phyloP scores from a whole-genome alignment of 1,140 invertebrate genomes.

The Belonocnema kinseyi region DNA sequence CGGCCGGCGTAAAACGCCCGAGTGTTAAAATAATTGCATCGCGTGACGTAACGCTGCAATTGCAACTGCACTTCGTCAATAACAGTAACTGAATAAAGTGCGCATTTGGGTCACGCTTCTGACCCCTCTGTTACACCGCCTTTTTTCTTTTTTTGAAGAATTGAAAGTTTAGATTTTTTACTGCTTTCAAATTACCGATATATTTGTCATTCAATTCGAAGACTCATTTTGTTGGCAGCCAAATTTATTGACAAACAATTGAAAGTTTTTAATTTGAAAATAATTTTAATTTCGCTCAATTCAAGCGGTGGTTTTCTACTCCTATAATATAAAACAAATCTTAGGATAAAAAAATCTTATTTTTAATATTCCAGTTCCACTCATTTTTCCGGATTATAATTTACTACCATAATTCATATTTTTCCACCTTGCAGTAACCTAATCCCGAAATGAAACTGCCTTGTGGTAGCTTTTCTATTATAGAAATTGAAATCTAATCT shows the following conservation, averaged over 20 bases:
- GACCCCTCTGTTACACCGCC: slow-evolving; percentile 31
- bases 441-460: slow-evolving; percentile 1
- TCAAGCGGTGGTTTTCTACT: no score
- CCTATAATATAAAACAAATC: no score
- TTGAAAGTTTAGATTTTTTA: background rate
- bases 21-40: slow-evolving; percentile 59
- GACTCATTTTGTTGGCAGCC: no score
- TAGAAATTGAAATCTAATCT: slow-evolving; percentile 30
- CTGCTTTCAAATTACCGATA: background rate
- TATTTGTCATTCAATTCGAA: no score
- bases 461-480: slow-evolving; percentile 7
- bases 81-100: slow-evolving; percentile 66
- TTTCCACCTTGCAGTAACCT: background rate
- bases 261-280: no score
- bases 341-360: no score
- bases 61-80: slow-evolving; percentile 62
- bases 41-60: slow-evolving; percentile 65
- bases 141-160: background rate
- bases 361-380: background rate
- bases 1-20: slow-evolving; percentile 44
- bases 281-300: no score
- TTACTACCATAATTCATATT: background rate
- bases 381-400: background rate
- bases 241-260: no score
- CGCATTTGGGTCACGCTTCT: slow-evolving; percentile 65